These are phyloP conservation scores for Lineus longissimus DNA, from an alignment of 1,140 invertebrate species.

Conservation along the genomic window DNA sequence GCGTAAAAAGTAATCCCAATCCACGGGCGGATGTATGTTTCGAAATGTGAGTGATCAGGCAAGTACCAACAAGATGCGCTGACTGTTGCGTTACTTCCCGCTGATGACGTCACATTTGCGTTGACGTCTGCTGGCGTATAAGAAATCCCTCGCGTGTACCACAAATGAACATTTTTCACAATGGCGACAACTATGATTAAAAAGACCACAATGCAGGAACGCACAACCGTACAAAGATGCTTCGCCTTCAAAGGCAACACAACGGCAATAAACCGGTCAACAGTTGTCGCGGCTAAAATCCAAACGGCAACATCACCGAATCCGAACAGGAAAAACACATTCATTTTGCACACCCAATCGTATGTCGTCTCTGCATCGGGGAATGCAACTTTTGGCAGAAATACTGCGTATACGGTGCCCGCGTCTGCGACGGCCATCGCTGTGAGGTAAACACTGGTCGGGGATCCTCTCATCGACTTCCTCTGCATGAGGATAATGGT, in stretches of 20 bases:
- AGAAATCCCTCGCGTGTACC: background rate
- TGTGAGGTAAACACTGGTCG: background rate
- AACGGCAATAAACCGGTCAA: conserved; percentile 1
- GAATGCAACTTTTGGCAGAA: background rate
- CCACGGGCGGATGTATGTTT: background rate
- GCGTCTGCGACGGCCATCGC: conserved; percentile 1
- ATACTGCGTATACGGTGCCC: background rate
- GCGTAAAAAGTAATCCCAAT: background rate
- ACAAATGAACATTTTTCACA: background rate
- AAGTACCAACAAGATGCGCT: too few species aligned
- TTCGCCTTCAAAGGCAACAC: background rate
- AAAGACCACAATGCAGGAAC: background rate
- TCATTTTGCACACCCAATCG: background rate
- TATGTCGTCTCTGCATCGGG: background rate
- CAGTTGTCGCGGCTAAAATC: background rate
- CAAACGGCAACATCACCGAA: background rate
- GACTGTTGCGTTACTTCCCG: background rate
- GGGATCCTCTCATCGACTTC: background rate
- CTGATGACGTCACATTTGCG: background rate
- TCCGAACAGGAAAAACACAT: background rate
- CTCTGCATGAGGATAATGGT: background rate
- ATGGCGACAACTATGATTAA: background rate
- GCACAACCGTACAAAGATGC: background rate
- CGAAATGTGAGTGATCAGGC: background rate
- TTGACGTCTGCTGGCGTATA: background rate